Evolutionary conservation across 2,113 vertebrate genomes (phyloP), one percentile per base, ranked within the genome.

Genomic region (Oreochromis tanganicae): DNA sequence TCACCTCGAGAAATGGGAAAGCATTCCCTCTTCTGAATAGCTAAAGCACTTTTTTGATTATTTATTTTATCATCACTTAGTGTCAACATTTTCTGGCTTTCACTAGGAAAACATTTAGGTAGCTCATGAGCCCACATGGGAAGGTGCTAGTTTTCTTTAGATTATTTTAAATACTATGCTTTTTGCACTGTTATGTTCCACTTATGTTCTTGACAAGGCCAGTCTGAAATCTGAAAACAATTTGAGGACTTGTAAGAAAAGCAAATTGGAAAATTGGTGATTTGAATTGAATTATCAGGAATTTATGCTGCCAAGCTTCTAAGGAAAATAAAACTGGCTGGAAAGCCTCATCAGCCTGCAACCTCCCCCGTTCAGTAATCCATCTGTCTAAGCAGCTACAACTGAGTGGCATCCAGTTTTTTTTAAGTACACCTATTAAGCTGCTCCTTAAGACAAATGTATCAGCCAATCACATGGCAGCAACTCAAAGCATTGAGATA

Each of bases 251-350:
- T 36, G 17, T 4, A 66, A 66, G 32, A 66, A 66, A 66, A 38
- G 9, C 17, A 38, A 66, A 36, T 36, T 3, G 61, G 17, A 66
- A 66, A 66, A 66, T 38, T 21, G 34, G 46, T 21, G 4, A 66
- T 36, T 82, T 66, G 27, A 66, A 27, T 83, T 83, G 55, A 29
- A 43, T 81, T 81, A 57, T 9, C 54, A 43, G 56, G 38, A 61
- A 63, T 59, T 59, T 43, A 43, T 46, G 43, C 38, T 29, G 46
- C 61, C 21, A 38, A 68, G n/a, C 68, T 24, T 61, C 9, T n/a
- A 34, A 59, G 27, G 29, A 59, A 84, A 84, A 71, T 71, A 55
- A 29, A 71, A 71, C 48, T 32, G 68, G 21, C 68, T 36, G 54
- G 34, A 81, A 54, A 81, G 34, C 0, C 9, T 66, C 17, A 32